These are phyloP conservation scores for Aspidoscelis tigris DNA, from an alignment of 2,113 vertebrate genomes.

Conservation along the genomic window DNA sequence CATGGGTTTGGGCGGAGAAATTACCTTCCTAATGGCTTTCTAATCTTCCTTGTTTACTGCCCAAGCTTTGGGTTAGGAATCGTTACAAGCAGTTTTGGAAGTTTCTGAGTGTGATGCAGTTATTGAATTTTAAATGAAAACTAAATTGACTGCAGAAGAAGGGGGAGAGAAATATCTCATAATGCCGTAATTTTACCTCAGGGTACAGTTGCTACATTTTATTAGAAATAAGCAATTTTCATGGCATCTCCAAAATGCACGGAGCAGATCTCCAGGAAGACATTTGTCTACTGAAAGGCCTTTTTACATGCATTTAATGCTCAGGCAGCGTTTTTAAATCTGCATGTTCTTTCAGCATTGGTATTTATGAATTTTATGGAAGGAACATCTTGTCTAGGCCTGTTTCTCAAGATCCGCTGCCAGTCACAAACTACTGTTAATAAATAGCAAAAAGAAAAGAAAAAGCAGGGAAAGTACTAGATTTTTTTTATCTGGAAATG, in stretches of 20 bases:
- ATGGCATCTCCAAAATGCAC: constrained; percentile 58
- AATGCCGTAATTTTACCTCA: constrained; percentile 71
- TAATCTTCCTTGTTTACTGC: constrained; percentile 73
- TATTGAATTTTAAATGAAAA: constrained; percentile 78
- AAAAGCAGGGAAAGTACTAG: constrained; percentile 11
- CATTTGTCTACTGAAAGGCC: constrained; percentile 59
- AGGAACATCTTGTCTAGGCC: not conserved
- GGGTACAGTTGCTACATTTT: constrained; percentile 69
- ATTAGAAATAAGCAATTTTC: constrained; percentile 77
- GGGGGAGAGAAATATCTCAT: constrained; percentile 66
- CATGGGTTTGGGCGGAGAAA: constrained; percentile 40
- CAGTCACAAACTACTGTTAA: constrained; percentile 13
- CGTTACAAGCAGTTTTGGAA: constrained; percentile 63
- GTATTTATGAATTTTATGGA: constrained; percentile 45
- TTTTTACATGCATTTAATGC: constrained; percentile 62
- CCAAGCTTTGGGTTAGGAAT: constrained; percentile 68
- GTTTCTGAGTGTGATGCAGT: constrained; percentile 67
- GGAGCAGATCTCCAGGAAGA: constrained; percentile 56
- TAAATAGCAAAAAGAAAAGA: not conserved
- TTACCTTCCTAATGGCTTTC: constrained; percentile 66
- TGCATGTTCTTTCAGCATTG: constrained; percentile 48
- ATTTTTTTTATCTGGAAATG: constrained; percentile 17
- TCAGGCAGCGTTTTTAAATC: constrained; percentile 37
- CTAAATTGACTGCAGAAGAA: constrained; percentile 72
- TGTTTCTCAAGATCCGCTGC: constrained; percentile 1